Conservation (phyloP, 2,888 invertebrate genomes). For the Limenitis camilla region DNA sequence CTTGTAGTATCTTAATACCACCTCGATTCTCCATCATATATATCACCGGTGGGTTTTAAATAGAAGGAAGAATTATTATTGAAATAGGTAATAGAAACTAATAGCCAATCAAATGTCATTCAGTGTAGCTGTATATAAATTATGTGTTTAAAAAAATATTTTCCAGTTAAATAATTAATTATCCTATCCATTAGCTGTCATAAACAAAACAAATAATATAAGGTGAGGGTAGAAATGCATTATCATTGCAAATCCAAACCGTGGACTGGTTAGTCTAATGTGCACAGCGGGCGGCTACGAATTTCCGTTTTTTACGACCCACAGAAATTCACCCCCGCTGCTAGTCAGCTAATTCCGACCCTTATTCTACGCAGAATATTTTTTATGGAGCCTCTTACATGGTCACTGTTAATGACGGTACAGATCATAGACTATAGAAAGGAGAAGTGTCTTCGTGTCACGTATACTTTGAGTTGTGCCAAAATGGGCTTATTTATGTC, state of each 20-base stretch:
- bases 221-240: slow-evolving; percentile 16
- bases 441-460: not conserved
- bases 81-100: too few species aligned
- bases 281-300: slow-evolving; percentile 29
- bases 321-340: slow-evolving; percentile 42
- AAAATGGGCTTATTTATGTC: too few species aligned
- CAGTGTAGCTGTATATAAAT: too few species aligned
- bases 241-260: slow-evolving; percentile 21
- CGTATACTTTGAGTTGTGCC: too few species aligned
- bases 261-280: slow-evolving; percentile 16
- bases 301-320: slow-evolving; percentile 34
- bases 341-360: slow-evolving; percentile 38
- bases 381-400: slow-evolving; percentile 18
- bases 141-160: too few species aligned
- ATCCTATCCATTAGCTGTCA: slow-evolving; percentile 1
- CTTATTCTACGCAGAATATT: slow-evolving; percentile 20
- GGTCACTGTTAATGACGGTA: slow-evolving; percentile 15
- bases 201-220: slow-evolving; percentile 4
- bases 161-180: not conserved
- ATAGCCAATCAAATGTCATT: too few species aligned
- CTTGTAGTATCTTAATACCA: too few species aligned
- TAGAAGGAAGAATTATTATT: too few species aligned
- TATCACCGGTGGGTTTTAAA: too few species aligned
- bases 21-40: too few species aligned
- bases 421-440: not conserved